Conservation (phyloP, 2,888 invertebrate genomes). For the Eremobia ochroleuca region DNA sequence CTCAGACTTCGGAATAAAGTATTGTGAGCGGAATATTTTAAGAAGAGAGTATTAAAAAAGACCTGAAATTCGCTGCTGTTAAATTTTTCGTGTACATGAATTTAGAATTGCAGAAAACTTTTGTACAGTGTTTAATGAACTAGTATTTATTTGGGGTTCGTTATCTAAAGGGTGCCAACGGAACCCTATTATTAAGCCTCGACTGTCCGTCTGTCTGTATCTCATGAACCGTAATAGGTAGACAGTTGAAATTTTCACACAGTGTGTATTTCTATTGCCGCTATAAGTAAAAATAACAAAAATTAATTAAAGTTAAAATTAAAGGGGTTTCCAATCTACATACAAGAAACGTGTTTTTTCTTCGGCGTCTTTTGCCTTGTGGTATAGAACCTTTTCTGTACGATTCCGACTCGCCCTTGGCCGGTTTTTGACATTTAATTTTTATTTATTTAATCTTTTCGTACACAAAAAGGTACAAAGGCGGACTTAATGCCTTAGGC, state of each 20-base stretch:
- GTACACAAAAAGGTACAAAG: too few species aligned
- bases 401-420: background rate
- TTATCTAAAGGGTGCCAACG: background rate
- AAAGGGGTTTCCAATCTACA: too few species aligned
- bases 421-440: background rate
- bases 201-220: background rate
- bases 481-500: too few species aligned
- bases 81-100: slow-evolving; percentile 16
- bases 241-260: background rate
- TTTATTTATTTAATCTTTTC: too few species aligned
- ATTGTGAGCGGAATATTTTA: slow-evolving; percentile 11
- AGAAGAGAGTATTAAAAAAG: slow-evolving; percentile 20
- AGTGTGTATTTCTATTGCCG: background rate
- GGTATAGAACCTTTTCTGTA: background rate
- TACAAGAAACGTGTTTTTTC: background rate
- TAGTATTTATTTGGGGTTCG: background rate
- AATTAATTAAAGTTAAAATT: background rate
- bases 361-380: background rate
- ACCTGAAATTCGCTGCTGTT: background rate
- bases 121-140: background rate
- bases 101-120: background rate
- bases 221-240: background rate
- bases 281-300: background rate
- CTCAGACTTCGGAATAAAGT: slow-evolving; percentile 26
- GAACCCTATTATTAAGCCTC: background rate